These are phyloP conservation scores for Microtus ochrogaster DNA, from an alignment of 2,113 vertebrate genomes.

Conservation along the genomic window DNA sequence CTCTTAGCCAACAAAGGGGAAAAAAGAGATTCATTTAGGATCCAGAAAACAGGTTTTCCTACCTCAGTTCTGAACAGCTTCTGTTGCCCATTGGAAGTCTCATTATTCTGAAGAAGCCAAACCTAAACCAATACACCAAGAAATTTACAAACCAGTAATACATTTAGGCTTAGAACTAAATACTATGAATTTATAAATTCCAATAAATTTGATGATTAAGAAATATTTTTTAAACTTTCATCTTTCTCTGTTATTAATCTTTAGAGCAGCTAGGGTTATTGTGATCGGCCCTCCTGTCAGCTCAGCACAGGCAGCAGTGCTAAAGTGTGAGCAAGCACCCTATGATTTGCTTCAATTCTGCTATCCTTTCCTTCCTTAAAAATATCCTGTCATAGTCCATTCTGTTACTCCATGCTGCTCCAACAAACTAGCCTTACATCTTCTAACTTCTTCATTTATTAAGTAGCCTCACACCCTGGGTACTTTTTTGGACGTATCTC, in stretches of 20 bases:
- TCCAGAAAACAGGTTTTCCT: conserved; percentile 34
- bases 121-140: neutral
- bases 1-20: conserved; percentile 75
- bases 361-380: neutral
- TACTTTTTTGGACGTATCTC: neutral
- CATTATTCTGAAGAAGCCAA: conserved; percentile 38
- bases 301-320: neutral
- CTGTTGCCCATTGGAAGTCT: conserved; percentile 27
- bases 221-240: neutral
- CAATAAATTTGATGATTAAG: conserved; percentile 35
- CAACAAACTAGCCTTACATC: neutral
- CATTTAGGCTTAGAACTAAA: conserved; percentile 23
- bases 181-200: neutral
- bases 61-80: conserved; percentile 65
- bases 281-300: neutral
- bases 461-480: neutral
- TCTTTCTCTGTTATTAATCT: neutral
- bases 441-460: neutral
- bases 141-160: conserved; percentile 28
- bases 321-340: neutral
- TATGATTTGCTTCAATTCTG: neutral
- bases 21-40: conserved; percentile 71
- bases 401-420: neutral
- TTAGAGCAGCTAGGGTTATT: neutral
- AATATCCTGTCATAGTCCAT: neutral